phyloP scores from a whole-genome alignment of 53 echinoderm and acorn worm species.

The Zoroaster sp. region DNA sequence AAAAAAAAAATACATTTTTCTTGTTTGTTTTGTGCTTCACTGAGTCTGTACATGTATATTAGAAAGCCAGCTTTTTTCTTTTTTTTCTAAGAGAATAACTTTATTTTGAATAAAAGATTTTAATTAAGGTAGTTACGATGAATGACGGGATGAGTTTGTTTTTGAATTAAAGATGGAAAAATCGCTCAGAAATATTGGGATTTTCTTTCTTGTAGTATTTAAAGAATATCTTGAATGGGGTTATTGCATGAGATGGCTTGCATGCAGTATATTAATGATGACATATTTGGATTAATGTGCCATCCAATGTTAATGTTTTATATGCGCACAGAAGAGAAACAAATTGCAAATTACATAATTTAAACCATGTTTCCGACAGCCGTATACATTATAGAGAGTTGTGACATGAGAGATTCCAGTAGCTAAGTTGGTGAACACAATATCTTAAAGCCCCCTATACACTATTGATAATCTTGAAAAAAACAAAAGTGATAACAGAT shows the following conservation, averaged over 20 bases:
- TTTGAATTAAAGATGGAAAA: neutral
- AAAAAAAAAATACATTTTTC: neutral
- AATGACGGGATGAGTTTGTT: neutral
- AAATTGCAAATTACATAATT: too few relatives aligned
- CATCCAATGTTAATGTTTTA: too few relatives aligned
- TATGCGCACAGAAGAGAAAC: too few relatives aligned
- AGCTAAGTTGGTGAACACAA: too few relatives aligned
- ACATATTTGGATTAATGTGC: too few relatives aligned
- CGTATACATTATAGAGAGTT: too few relatives aligned
- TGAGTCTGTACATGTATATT: conserved; percentile 34
- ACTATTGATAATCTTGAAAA: too few relatives aligned
- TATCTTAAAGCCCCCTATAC: too few relatives aligned
- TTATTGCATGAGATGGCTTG: neutral
- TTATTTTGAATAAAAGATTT: conserved; percentile 43
- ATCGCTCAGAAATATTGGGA: neutral
- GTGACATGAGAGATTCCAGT: too few relatives aligned
- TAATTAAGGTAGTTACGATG: conserved; percentile 19
- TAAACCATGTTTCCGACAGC: too few relatives aligned
- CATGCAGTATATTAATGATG: neutral
- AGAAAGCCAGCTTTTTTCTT: conserved; percentile 33
- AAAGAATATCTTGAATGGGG: neutral
- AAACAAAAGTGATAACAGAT: too few relatives aligned
- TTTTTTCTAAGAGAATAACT: conserved; percentile 19
- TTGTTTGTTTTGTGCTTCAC: neutral
- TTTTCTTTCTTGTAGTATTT: neutral